Base-by-base conservation (phyloP, 1,140 invertebrate genomes). In the Ostrea denselamellosa region DNA sequence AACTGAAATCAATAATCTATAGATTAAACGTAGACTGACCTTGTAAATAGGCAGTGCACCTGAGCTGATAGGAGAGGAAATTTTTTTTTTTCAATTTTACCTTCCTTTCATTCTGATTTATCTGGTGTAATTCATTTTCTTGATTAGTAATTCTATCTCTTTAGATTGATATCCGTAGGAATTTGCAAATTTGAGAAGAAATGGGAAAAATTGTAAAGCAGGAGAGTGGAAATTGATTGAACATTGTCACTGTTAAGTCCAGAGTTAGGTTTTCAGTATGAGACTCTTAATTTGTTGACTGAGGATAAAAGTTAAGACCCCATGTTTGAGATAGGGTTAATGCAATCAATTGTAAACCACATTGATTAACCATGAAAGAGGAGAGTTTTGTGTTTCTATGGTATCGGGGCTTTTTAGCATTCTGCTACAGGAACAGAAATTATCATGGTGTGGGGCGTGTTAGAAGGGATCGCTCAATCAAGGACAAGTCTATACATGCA, bases 1-100 rank as follows among this genome's bases (percentile, higher is more conserved):
- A 77, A 77, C 68, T 77, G 28, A 10, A 77, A 77, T 77, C 68
- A 77, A 77, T 77, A 77, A 28, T 25, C 9, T 22, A 25, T 9
- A 77, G 68, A 77, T 77, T 77, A 77, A 77, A 77, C 14, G 12
- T 14, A 28, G 2, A 44, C 22, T 12, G 14, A 28, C 68, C 28
- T 77, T 34, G 28, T 44, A 56, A 62, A 62, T 17, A 62, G 0
- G 17, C 56, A 17, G 17, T n/a, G n/a, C 17, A 62, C 17, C 56
- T 62, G n/a, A 62, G 56, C 5, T 14, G 56, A 19, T 0, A 14
- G 54, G 12, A 19, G 12, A 7, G 56, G 14, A 62, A 44, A 44
- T 44, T 44, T 2, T 44, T 44, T 44, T 44, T 44, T n/a, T n/a
- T 19, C 19, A 14, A 62, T 3, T 62, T 62, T 62, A n/a, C 56